These are phyloP conservation scores for Cyprinodon variegatus DNA, from an alignment of 2,113 vertebrate genomes.

Conservation along the genomic window DNA sequence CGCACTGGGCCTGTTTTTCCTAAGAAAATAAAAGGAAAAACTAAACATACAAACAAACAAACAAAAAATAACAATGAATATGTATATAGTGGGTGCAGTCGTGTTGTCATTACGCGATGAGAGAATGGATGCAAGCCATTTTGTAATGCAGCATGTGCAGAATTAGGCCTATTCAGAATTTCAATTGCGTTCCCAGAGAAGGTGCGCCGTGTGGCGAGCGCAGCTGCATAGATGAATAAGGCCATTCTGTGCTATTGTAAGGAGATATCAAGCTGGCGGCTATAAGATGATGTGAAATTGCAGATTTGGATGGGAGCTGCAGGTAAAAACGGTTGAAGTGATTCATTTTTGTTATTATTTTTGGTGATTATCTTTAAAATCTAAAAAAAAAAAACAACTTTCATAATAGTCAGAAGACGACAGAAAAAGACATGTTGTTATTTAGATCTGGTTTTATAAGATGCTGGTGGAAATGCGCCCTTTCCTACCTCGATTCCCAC, in stretches of 20 bases:
- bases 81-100: constrained; percentile 59
- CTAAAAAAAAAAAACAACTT: background rate
- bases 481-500: constrained; percentile 74
- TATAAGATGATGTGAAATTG: constrained; percentile 57
- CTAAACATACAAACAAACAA: background rate
- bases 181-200: constrained; percentile 77
- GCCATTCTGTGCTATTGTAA: constrained; percentile 76
- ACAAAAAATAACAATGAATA: background rate
- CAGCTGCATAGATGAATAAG: constrained; percentile 81
- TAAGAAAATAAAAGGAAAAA: too few relatives aligned
- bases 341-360: background rate
- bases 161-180: constrained; percentile 81
- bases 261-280: constrained; percentile 64
- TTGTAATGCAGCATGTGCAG: constrained; percentile 82
- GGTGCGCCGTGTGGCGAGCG: constrained; percentile 77
- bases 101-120: constrained; percentile 68
- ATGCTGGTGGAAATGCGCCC: constrained; percentile 58
- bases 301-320: constrained; percentile 44
- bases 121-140: constrained; percentile 80
- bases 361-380: background rate
- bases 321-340: constrained; percentile 15
- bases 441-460: constrained; percentile 22
- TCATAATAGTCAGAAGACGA: constrained; percentile 20
- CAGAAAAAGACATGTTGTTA: background rate
- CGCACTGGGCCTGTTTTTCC: background rate